Evolutionary conservation across 2,113 vertebrate genomes (phyloP).

Genomic region (Sterna hirundo): DNA sequence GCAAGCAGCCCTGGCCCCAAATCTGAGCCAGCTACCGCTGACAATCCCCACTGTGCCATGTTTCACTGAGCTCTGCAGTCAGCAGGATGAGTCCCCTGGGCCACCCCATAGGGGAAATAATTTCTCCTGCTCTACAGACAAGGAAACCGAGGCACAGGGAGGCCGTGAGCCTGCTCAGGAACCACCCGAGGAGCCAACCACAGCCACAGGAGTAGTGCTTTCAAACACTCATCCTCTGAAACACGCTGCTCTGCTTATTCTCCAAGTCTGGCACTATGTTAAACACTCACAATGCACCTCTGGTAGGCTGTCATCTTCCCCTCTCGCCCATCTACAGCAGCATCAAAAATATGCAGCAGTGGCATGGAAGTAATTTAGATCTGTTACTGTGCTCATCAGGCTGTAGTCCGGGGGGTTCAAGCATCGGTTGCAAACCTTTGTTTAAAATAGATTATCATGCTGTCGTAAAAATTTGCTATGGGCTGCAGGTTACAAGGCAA

Average conservation of each 20-base stretch:
- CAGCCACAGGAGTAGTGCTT: background rate
- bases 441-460: conserved; percentile 27
- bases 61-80: background rate
- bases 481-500: conserved; percentile 33
- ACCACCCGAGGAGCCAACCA: background rate
- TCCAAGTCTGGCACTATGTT: background rate
- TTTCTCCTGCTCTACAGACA: background rate
- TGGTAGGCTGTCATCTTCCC: background rate
- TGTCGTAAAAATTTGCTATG: conserved; percentile 9
- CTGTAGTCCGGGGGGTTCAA: background rate
- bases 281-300: background rate
- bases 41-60: background rate
- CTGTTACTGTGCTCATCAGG: background rate
- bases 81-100: background rate
- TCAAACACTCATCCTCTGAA: background rate
- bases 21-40: background rate
- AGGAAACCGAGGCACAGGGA: rapidly evolving
- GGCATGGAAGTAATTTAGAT: conserved; percentile 37
- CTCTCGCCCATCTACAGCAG: background rate
- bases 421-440: conserved; percentile 50
- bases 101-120: background rate
- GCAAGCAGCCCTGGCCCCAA: background rate
- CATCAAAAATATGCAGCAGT: conserved; percentile 15
- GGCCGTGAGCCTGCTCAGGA: background rate
- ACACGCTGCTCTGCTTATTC: background rate